Percentiles rank a stretch among this genome's conserved stretches.
Conservation (phyloP, 2,888 invertebrate genomes). For the Drepana falcataria region DNA sequence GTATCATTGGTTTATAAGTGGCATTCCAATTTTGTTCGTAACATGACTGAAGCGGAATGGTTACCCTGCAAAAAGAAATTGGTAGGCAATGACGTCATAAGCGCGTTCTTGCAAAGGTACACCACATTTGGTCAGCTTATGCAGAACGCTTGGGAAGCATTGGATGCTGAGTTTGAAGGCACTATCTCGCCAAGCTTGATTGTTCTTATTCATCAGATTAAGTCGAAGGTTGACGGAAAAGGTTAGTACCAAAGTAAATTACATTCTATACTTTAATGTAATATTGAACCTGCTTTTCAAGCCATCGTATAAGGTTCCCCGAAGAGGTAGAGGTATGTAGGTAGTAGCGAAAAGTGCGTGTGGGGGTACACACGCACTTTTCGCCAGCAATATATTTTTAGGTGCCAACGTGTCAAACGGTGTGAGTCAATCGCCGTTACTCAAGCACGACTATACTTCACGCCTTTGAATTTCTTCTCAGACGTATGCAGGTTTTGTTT, state of each 20-base stretch:
- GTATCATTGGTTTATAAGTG: conserved; percentile 79
- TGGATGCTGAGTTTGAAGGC: conserved; percentile 76
- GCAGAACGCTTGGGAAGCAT: conserved; percentile 65
- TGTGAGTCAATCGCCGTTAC: too few relatives aligned
- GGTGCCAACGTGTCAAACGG: too few relatives aligned
- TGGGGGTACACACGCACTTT: too few relatives aligned
- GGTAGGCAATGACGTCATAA: conserved; percentile 52
- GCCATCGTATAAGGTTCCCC: too few relatives aligned
- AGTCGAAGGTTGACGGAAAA: conserved; percentile 65
- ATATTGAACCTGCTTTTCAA: too few relatives aligned
- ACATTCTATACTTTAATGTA: too few relatives aligned
- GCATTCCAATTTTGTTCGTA: conserved; percentile 79
- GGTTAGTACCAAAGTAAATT: conserved; percentile 34
- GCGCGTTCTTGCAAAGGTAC: conserved; percentile 79
- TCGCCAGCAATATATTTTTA: too few relatives aligned
- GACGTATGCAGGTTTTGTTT: too few relatives aligned
- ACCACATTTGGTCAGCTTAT: conserved; percentile 77
- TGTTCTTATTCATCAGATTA: conserved; percentile 75
- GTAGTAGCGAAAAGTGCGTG: too few relatives aligned
- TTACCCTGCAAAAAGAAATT: conserved; percentile 66
- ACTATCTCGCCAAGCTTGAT: conserved; percentile 77
- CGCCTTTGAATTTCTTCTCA: too few relatives aligned
- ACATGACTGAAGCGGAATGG: conserved; percentile 81
- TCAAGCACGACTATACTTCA: too few relatives aligned
- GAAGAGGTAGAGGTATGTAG: too few relatives aligned